Percentiles rank a stretch among this genome's conserved stretches.
Evolutionary conservation across 2,797 vertebrate genomes (phyloP).

Genomic region (Eutrigla gurnardus): DNA sequence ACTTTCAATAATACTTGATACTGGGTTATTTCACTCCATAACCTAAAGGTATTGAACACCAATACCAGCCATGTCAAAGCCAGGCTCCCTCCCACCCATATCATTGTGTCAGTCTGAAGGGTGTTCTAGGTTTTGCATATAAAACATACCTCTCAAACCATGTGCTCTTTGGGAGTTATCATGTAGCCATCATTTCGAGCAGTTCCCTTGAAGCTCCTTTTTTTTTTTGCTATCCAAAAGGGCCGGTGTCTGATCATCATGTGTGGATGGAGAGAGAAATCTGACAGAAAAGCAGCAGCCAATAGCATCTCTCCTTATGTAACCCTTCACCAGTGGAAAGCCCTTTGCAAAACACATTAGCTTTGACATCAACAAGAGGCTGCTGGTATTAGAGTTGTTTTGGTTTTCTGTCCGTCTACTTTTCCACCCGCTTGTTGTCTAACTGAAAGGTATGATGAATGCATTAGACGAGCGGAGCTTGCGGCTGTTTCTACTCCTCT

Average conservation of each 20-base stretch:
- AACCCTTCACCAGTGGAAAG: conserved; percentile 41
- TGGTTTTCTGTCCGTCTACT: conserved; percentile 53
- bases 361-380: conserved; percentile 55
- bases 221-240: conserved; percentile 6
- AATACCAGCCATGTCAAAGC: neutral
- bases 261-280: conserved; percentile 26
- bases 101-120: neutral
- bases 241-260: neutral
- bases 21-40: neutral
- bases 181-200: conserved; percentile 8
- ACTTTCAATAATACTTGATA: neutral
- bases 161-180: neutral
- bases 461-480: conserved; percentile 63
- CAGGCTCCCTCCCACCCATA: accelerated
- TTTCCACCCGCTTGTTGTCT: conserved; percentile 60
- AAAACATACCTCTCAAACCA: conserved; percentile 4
- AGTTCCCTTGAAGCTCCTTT: conserved; percentile 9
- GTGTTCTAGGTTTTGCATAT: neutral
- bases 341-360: conserved; percentile 57
- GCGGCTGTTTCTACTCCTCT: conserved; percentile 70
- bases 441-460: conserved; percentile 73
- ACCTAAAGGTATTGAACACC: neutral
- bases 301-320: conserved; percentile 9
- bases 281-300: conserved; percentile 18
- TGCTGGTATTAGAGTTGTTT: conserved; percentile 60